These are phyloP conservation scores for Camelus dromedarius DNA, from an alignment of 2,113 vertebrate genomes.

Conservation along the genomic window DNA sequence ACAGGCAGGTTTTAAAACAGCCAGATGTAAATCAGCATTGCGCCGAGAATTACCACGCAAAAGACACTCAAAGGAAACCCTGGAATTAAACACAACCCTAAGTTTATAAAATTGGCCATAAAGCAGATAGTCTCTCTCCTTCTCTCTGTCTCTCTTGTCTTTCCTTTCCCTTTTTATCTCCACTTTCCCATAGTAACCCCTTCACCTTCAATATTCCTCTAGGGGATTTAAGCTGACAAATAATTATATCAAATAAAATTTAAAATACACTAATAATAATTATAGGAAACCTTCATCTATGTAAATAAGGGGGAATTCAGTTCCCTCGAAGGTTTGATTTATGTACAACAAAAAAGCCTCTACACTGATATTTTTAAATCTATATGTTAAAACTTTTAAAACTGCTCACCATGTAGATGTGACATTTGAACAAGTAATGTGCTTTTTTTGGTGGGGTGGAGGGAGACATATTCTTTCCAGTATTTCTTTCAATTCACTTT, in stretches of 20 bases:
- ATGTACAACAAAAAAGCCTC: background rate
- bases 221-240: background rate
- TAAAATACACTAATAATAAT: background rate
- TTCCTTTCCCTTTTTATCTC: background rate
- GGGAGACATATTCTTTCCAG: background rate
- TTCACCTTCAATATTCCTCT: background rate
- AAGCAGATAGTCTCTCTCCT: background rate
- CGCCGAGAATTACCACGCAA: background rate
- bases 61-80: background rate
- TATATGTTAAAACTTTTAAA: background rate
- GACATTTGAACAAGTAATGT: conserved; percentile 18
- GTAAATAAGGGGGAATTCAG: background rate
- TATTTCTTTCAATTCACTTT: background rate
- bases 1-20: background rate
- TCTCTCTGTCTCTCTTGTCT: background rate
- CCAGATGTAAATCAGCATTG: background rate
- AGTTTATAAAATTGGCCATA: background rate
- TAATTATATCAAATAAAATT: background rate
- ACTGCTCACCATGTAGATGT: background rate
- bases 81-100: background rate
- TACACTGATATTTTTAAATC: background rate
- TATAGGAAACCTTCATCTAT: conserved; percentile 4
- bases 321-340: background rate
- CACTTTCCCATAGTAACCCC: background rate
- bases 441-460: background rate